Percentiles rank a stretch among this genome's conserved stretches.
Evolutionary conservation across 2,888 invertebrate genomes (phyloP).

Genomic region (Tiliacea aurago): DNA sequence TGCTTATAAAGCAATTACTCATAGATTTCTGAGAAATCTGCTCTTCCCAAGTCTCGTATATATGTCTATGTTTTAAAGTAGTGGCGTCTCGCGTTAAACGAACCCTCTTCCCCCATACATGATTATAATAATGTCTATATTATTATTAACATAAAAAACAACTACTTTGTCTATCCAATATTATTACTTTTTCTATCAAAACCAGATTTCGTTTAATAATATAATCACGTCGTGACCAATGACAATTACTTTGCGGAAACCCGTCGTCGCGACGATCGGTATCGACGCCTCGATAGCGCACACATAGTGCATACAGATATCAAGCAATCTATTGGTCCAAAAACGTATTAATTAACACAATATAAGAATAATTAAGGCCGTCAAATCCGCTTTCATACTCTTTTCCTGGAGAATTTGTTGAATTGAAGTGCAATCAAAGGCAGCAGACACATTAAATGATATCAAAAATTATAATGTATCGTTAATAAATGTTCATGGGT

Average conservation of each 20-base stretch:
- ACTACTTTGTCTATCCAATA: not conserved
- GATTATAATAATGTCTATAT: not conserved
- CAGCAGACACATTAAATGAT: slow-evolving; percentile 10
- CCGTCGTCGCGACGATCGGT: slow-evolving; percentile 26
- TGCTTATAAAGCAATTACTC: slow-evolving; percentile 42
- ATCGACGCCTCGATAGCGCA: slow-evolving; percentile 31
- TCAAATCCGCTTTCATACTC: slow-evolving; percentile 41
- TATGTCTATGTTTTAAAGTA: not conserved
- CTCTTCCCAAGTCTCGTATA: not conserved
- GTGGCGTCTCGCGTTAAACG: not conserved
- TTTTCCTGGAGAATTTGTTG: not conserved
- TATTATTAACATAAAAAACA: not conserved
- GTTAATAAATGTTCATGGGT: slow-evolving; percentile 43
- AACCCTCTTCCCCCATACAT: not conserved
- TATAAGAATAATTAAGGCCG: slow-evolving; percentile 49
- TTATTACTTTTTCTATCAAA: not conserved
- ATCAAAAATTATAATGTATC: slow-evolving; percentile 33
- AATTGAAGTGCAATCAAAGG: slow-evolving; percentile 8
- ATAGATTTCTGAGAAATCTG: slow-evolving; percentile 28
- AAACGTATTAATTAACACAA: slow-evolving; percentile 40
- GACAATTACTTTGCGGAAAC: slow-evolving; percentile 51
- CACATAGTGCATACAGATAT: slow-evolving; percentile 46
- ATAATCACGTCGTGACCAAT: slow-evolving; percentile 43
- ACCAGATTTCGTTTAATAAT: slow-evolving; percentile 23
- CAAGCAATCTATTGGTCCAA: slow-evolving; percentile 25